Evolutionary conservation across 1,140 invertebrate genomes (phyloP).

Genomic region (Babylonia areolata): DNA sequence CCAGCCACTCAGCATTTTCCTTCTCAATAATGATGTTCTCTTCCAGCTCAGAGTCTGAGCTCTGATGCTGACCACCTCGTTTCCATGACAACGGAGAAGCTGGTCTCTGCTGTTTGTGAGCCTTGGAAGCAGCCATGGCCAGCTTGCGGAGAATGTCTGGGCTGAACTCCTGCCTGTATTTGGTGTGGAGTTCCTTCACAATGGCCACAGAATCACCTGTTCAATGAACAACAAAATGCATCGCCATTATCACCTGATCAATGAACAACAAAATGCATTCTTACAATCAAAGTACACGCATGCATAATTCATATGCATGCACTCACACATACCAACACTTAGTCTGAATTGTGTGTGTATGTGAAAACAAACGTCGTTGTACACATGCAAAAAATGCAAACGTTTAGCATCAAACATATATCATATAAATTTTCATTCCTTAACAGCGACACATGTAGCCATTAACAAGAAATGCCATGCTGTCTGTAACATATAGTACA

Average conservation of each 20-base stretch:
- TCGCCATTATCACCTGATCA: no score
- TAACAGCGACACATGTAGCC: no score
- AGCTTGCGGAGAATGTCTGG: constrained; percentile 34
- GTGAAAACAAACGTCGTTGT: no score
- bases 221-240: no score
- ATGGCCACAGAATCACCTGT: constrained; percentile 51
- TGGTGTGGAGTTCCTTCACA: constrained; percentile 43
- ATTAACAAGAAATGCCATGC: no score
- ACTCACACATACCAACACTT: no score
- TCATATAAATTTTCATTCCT: no score
- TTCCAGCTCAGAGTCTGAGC: neutral
- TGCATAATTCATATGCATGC: neutral
- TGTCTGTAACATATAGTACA: no score
- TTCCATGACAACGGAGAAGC: constrained; percentile 4
- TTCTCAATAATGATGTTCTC: neutral
- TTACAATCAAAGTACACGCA: neutral
- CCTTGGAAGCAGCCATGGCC: neutral
- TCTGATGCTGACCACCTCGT: neutral
- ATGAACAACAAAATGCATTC: no score
- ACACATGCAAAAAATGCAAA: no score
- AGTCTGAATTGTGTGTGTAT: neutral
- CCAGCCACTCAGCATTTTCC: neutral
- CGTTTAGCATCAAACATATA: no score
- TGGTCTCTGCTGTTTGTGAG: neutral
- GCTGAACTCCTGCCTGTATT: constrained; percentile 42